phyloP scores from a whole-genome alignment of 1,140 invertebrate genomes.

The Anoplolepis gracilipes region DNA sequence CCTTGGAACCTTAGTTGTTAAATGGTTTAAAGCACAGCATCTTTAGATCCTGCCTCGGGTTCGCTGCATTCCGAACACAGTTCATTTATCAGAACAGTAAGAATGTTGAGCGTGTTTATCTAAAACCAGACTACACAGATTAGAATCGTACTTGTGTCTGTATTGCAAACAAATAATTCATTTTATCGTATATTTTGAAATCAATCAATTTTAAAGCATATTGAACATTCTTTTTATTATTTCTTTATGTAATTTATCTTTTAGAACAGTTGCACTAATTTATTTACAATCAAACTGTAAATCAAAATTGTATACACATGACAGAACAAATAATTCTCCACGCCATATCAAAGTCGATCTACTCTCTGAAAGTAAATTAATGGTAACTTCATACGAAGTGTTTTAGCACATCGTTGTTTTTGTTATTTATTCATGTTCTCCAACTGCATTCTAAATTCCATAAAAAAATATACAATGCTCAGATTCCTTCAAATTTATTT shows the following conservation, averaged over 20 bases:
- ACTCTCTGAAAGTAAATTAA: slow-evolving; percentile 21
- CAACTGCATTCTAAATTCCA: slow-evolving; percentile 17
- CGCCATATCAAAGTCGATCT: not conserved
- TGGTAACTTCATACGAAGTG: not conserved
- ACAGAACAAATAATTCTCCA: not conserved
- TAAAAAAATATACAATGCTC: not conserved
- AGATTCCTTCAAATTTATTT: not conserved
- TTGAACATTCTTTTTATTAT: not conserved
- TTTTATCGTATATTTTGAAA: not conserved
- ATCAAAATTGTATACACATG: not conserved
- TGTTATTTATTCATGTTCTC: not conserved
- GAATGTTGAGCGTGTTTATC: slow-evolving; percentile 36
- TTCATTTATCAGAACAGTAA: slow-evolving; percentile 48
- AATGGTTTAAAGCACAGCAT: slow-evolving; percentile 53
- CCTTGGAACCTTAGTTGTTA: slow-evolving; percentile 11
- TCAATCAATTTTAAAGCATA: not conserved
- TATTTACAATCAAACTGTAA: slow-evolving; percentile 1
- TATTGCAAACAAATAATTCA: slow-evolving; percentile 23
- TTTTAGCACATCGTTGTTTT: not conserved
- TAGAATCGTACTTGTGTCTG: slow-evolving; percentile 16
- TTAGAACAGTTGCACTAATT: slow-evolving; percentile 6
- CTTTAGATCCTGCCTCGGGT: slow-evolving; percentile 63
- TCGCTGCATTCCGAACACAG: slow-evolving; percentile 49
- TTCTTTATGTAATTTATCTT: not conserved
- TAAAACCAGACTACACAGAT: slow-evolving; percentile 35